Evolutionary conservation across 2,797 vertebrate genomes (phyloP).

Genomic region (Lagocephalus sceleratus): DNA sequence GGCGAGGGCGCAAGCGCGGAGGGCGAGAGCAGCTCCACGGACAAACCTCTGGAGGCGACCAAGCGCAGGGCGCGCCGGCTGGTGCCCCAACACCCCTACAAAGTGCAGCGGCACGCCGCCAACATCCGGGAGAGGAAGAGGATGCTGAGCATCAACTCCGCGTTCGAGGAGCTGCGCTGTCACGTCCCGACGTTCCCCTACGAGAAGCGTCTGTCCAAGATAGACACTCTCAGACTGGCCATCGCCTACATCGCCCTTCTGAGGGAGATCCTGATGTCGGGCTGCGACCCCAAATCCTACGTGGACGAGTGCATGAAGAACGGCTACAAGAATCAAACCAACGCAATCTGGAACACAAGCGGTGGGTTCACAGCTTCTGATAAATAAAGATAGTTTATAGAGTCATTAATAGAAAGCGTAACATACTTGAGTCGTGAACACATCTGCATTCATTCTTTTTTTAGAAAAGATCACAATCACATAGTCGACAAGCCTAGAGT

Average conservation of each 20-base stretch:
- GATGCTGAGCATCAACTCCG: constrained; percentile 81
- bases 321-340: constrained; percentile 68
- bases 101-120: constrained; percentile 78
- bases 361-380: constrained; percentile 62
- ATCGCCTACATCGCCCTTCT: constrained; percentile 82
- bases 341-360: constrained; percentile 80
- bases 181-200: constrained; percentile 81
- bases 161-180: constrained; percentile 78
- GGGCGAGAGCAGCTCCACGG: constrained; percentile 58
- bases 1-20: constrained; percentile 62
- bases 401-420: too few relatives aligned
- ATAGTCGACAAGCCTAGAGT: not conserved
- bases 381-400: not conserved
- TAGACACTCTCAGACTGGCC: constrained; percentile 77
- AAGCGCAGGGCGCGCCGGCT: constrained; percentile 35
- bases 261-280: constrained; percentile 79
- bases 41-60: constrained; percentile 48
- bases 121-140: constrained; percentile 81
- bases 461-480: not conserved
- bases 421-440: not conserved
- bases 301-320: constrained; percentile 79
- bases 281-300: constrained; percentile 75
- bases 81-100: constrained; percentile 61
- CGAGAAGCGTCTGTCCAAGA: constrained; percentile 84
- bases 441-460: too few relatives aligned